These are phyloP conservation scores for Merluccius polli DNA, from an alignment of 2,797 vertebrate species.

Conservation along the genomic window DNA sequence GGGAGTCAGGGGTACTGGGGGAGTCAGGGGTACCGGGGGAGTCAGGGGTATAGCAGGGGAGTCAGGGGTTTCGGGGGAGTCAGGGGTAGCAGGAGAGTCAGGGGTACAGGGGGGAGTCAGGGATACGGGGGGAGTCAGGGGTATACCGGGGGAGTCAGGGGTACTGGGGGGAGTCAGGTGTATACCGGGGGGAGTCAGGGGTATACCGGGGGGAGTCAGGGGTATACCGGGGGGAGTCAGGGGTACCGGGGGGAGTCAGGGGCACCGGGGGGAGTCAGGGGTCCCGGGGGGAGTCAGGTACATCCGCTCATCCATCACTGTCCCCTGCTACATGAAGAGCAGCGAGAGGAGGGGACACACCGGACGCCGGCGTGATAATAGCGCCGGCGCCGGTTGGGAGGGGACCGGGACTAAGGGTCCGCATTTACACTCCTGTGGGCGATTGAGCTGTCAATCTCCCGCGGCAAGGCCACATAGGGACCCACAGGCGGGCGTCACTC, in stretches of 20 bases:
- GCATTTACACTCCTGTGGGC: slow-evolving; percentile 59
- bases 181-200: no score
- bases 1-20: background rate
- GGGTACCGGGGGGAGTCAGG: background rate
- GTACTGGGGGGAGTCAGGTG: background rate
- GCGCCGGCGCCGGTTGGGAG: slow-evolving; percentile 39
- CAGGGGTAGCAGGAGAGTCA: no score
- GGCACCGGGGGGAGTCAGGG: no score
- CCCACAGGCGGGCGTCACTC: slow-evolving; percentile 57
- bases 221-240: background rate
- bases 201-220: no score
- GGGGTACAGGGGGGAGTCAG: no score
- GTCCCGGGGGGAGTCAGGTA: slow-evolving; percentile 34
- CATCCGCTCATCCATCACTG: slow-evolving; percentile 67
- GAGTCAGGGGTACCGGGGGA: no score
- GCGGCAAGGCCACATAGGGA: slow-evolving; percentile 59
- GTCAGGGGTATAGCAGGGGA: background rate
- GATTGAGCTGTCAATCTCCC: slow-evolving; percentile 71
- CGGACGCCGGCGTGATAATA: slow-evolving; percentile 59
- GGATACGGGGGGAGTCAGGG: no score
- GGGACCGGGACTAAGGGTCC: slow-evolving; percentile 56
- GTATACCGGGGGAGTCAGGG: no score
- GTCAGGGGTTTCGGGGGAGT: background rate
- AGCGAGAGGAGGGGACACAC: slow-evolving; percentile 31
- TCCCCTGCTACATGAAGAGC: slow-evolving; percentile 47